phyloP scores from a whole-genome alignment of 2,888 invertebrate species.

The Apodemia mormo region DNA sequence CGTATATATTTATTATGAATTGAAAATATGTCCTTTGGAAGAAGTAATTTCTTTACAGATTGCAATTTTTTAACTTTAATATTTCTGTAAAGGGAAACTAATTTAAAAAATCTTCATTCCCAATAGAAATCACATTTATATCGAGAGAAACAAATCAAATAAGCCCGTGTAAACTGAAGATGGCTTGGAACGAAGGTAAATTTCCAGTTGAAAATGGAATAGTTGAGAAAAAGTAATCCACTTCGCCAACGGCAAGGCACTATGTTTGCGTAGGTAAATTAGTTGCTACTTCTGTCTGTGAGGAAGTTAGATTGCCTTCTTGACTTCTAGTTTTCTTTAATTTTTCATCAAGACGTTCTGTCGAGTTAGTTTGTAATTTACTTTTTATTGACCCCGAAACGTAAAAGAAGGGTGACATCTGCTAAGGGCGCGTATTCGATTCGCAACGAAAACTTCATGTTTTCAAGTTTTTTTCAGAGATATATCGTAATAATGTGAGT shows the following conservation, averaged over 20 bases:
- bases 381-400: background rate
- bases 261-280: constrained; percentile 51
- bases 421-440: no score
- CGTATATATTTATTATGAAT: no score
- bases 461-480: no score
- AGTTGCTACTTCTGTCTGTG: constrained; percentile 56
- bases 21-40: no score
- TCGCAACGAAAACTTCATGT: no score
- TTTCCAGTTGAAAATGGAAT: constrained; percentile 46
- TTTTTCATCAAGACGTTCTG: constrained; percentile 42
- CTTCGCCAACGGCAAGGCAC: constrained; percentile 42
- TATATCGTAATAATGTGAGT: no score
- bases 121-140: constrained; percentile 23
- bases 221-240: constrained; percentile 49
- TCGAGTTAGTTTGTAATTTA: constrained; percentile 8
- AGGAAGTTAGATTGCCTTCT: constrained; percentile 67
- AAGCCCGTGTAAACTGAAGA: constrained; percentile 33
- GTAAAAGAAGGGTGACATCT: no score
- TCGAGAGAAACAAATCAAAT: constrained; percentile 35
- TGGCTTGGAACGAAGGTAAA: constrained; percentile 37
- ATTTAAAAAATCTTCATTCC: background rate
- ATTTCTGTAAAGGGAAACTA: background rate
- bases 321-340: constrained; percentile 50
- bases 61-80: background rate
- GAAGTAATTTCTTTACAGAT: background rate